Percentiles rank a stretch among this genome's conserved stretches.
Evolutionary conservation across 64 coral and sea anemone genomes (phyloP).

Genomic region (Catalaphyllia jardinei): DNA sequence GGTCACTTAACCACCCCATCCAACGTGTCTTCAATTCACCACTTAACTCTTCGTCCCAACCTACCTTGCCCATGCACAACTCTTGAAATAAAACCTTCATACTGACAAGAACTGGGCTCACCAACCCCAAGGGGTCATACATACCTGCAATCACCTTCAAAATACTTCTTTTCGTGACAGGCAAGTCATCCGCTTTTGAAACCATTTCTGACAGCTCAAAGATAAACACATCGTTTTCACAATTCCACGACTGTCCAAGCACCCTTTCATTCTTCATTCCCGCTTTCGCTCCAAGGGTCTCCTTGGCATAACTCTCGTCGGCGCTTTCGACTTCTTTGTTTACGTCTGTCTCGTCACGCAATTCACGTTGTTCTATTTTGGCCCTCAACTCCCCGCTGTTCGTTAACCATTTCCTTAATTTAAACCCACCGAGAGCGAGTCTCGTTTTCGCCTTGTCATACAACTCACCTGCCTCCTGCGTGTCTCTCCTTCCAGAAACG

Average conservation of each 20-base stretch:
- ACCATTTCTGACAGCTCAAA: slow-evolving; percentile 21
- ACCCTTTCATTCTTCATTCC: slow-evolving; percentile 19
- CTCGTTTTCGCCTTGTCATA: too few relatives aligned
- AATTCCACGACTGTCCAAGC: slow-evolving; percentile 39
- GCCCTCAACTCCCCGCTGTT: slow-evolving; percentile 19
- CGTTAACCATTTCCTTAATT: slow-evolving; percentile 26
- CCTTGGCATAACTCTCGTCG: background rate
- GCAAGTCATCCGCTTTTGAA: slow-evolving; percentile 1
- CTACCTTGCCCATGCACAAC: slow-evolving; percentile 20
- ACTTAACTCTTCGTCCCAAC: slow-evolving; percentile 26
- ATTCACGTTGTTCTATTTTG: background rate
- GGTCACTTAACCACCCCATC: background rate
- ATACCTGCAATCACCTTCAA: background rate
- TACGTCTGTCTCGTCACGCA: background rate
- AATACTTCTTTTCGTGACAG: too few relatives aligned
- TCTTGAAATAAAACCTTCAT: slow-evolving; percentile 30
- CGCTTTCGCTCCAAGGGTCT: too few relatives aligned
- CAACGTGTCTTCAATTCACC: slow-evolving; percentile 13
- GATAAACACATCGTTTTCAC: slow-evolving; percentile 25
- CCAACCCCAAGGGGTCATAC: slow-evolving; percentile 14
- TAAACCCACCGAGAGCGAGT: background rate
- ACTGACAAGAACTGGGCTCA: slow-evolving; percentile 4
- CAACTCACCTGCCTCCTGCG: background rate
- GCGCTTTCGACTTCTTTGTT: background rate
- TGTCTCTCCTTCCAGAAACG: background rate